Evolutionary conservation across 2,888 invertebrate species (phyloP).

Genomic region (Leucophenga montana): DNA sequence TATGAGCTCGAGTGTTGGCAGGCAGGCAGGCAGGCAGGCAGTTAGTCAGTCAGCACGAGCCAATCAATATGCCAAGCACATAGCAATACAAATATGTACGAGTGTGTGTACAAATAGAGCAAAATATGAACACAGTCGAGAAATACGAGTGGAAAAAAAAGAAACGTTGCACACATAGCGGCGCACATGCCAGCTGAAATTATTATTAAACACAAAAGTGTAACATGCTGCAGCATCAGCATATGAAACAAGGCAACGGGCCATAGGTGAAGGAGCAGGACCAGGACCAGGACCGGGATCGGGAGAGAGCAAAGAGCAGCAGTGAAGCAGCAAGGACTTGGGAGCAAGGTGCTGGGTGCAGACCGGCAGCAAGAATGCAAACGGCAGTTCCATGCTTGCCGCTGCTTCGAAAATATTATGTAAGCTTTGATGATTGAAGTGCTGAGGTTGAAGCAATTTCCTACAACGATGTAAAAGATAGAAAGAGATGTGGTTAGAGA

Average conservation of each 20-base stretch:
- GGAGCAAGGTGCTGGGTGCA: no score
- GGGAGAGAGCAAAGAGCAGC: no score
- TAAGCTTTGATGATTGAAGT: constrained; percentile 16
- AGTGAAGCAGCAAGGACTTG: no score
- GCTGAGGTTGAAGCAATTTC: constrained; percentile 12
- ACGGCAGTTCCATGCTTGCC: not conserved
- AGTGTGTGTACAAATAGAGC: constrained; percentile 5
- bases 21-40: not conserved
- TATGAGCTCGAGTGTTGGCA: not conserved
- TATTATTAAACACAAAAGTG: no score
- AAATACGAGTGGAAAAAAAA: not conserved
- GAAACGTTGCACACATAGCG: not conserved
- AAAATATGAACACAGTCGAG: not conserved
- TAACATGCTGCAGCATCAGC: no score
- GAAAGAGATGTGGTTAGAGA: no score
- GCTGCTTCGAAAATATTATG: constrained; percentile 2
- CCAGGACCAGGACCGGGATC: no score
- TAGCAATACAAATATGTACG: not conserved
- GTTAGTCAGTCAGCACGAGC: not conserved
- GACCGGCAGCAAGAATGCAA: no score
- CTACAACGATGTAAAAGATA: not conserved
- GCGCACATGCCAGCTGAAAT: no score
- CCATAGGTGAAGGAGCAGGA: no score
- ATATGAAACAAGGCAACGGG: no score
- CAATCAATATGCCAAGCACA: constrained; percentile 18